Evolutionary conservation across 2,113 vertebrate genomes (phyloP).

Genomic region (Cromileptes altivelis): DNA sequence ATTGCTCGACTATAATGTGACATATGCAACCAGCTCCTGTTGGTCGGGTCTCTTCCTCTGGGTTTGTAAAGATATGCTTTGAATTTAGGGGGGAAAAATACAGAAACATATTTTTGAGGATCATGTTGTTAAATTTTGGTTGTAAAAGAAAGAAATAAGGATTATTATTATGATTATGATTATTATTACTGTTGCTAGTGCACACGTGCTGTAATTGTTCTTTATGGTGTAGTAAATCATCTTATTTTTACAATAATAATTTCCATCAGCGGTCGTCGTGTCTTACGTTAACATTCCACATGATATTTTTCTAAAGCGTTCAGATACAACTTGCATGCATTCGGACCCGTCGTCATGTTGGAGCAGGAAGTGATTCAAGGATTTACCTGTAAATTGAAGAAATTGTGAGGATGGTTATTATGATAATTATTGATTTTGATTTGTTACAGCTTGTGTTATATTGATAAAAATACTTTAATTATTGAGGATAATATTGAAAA

Average conservation of each 20-base stretch:
- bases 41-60: too few relatives aligned
- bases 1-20: slow-evolving; percentile 63
- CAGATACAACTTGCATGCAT: slow-evolving; percentile 53
- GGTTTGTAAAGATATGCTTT: slow-evolving; percentile 64
- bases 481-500: slow-evolving; percentile 63
- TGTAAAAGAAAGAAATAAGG: slow-evolving; percentile 65
- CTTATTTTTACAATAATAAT: slow-evolving; percentile 84
- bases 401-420: slow-evolving; percentile 13
- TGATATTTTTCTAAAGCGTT: slow-evolving; percentile 48
- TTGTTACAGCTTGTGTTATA: slow-evolving; percentile 76
- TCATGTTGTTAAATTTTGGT: slow-evolving; percentile 77
- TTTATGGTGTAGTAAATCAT: slow-evolving; percentile 89
- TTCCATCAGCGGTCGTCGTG: slow-evolving; percentile 84
- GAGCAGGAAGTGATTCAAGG: not conserved
- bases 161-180: slow-evolving; percentile 47
- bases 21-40: slow-evolving; percentile 72
- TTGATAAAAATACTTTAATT: slow-evolving; percentile 62
- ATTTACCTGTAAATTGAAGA: slow-evolving; percentile 47
- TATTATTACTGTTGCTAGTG: slow-evolving; percentile 87
- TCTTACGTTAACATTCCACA: slow-evolving; percentile 86
- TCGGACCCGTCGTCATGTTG: slow-evolving; percentile 11
- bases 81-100: slow-evolving; percentile 42
- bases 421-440: slow-evolving; percentile 60
- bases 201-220: slow-evolving; percentile 92
- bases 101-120: slow-evolving; percentile 78